Evolutionary conservation across 2,797 vertebrate genomes (phyloP).

Genomic region (Heteromormyrus szaboi): DNA sequence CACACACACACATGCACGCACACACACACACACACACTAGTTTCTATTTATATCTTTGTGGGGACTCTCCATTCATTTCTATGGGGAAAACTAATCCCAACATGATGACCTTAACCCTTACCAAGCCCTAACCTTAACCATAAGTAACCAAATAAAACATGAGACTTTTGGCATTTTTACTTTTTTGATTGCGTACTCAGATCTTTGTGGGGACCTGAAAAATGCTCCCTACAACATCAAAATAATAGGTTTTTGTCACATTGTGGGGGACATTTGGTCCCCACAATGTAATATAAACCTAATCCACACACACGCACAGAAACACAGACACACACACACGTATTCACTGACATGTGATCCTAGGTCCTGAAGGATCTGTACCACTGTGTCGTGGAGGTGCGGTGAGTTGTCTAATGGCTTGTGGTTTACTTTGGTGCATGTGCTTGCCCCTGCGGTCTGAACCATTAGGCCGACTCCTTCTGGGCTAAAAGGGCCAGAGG

Average conservation of each 20-base stretch:
- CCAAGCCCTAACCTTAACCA: neutral
- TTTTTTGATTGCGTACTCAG: neutral
- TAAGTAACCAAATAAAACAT: neutral
- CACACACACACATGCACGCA: neutral
- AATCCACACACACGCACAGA: neutral
- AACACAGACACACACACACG: neutral
- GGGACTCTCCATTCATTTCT: neutral
- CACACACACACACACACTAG: too few relatives aligned
- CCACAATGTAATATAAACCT: neutral
- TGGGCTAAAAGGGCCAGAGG: constrained; percentile 13
- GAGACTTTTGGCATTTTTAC: neutral
- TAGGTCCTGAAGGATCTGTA: neutral
- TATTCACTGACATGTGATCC: neutral
- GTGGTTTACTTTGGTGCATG: neutral
- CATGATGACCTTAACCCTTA: neutral
- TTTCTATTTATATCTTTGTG: neutral
- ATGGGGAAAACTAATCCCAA: neutral
- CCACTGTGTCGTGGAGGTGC: neutral
- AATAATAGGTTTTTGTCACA: neutral
- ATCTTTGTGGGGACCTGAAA: neutral
- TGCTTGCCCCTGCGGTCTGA: neutral
- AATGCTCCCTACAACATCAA: neutral
- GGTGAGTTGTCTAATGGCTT: neutral
- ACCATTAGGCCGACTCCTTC: constrained; percentile 1
- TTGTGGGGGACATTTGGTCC: neutral